phyloP scores from a whole-genome alignment of 2,797 vertebrate species.

The Siniperca scherzeri region DNA sequence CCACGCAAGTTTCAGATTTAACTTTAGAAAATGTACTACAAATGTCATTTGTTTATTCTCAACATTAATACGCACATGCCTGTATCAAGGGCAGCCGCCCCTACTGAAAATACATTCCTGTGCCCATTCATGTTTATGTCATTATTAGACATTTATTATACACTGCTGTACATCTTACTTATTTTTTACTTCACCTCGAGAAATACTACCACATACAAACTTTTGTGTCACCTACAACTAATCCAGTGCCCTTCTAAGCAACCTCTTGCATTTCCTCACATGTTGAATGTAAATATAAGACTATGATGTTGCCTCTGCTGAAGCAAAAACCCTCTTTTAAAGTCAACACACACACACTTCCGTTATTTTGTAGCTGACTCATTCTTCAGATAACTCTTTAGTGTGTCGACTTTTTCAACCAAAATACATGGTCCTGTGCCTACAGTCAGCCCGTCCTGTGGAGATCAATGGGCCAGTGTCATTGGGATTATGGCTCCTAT shows the following conservation, averaged over 20 bases:
- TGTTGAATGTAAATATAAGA: neutral
- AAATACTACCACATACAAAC: neutral
- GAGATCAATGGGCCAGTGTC: conserved; percentile 75
- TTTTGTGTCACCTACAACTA: neutral
- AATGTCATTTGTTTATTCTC: neutral
- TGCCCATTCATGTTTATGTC: neutral
- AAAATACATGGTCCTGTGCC: conserved; percentile 40
- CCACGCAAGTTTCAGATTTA: neutral
- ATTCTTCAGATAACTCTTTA: conserved; percentile 49
- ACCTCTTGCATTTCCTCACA: neutral
- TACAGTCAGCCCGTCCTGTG: conserved; percentile 30
- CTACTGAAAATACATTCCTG: neutral
- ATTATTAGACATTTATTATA: neutral
- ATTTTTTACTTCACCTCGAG: neutral
- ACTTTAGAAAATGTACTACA: neutral
- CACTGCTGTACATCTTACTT: neutral
- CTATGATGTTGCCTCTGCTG: neutral
- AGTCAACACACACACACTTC: conserved; percentile 24
- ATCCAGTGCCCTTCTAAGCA: neutral
- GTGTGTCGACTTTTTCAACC: conserved; percentile 64
- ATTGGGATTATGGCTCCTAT: conserved; percentile 83
- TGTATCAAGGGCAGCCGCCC: neutral
- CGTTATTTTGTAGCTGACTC: conserved; percentile 35
- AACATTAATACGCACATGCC: neutral
- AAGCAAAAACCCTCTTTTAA: conserved; percentile 2